These are phyloP conservation scores for Mallotus villosus DNA, from an alignment of 2,797 vertebrate species.

Conservation along the genomic window DNA sequence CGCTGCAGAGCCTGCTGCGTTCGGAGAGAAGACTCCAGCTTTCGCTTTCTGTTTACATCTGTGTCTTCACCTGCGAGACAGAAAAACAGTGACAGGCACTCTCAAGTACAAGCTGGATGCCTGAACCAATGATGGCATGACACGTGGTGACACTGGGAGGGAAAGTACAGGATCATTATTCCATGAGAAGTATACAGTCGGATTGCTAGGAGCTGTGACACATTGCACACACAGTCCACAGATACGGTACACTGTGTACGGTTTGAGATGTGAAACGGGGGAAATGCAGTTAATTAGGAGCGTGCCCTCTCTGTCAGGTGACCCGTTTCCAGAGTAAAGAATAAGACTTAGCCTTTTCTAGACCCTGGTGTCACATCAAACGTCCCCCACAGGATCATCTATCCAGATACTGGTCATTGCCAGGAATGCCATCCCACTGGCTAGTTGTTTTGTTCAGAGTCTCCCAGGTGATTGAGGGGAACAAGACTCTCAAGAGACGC, in stretches of 20 bases:
- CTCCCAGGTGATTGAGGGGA: constrained; percentile 67
- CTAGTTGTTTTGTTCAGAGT: constrained; percentile 40
- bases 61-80: constrained; percentile 44
- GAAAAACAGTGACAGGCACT: constrained; percentile 51
- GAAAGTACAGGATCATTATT: constrained; percentile 39
- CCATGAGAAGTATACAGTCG: constrained; percentile 10
- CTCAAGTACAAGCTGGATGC: constrained; percentile 48
- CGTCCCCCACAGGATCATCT: not conserved
- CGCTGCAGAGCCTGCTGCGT: constrained; percentile 34
- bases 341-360: not conserved
- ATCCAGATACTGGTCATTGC: not conserved
- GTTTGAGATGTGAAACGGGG: not conserved
- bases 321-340: not conserved
- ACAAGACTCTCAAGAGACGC: constrained; percentile 55
- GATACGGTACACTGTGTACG: not conserved
- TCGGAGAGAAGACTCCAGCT: constrained; percentile 36
- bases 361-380: not conserved
- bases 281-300: not conserved
- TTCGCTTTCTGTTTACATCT: constrained; percentile 49
- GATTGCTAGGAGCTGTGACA: not conserved
- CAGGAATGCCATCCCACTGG: constrained; percentile 26
- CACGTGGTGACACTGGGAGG: constrained; percentile 35
- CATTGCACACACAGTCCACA: not conserved
- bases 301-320: not conserved
- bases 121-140: constrained; percentile 48